A percentile compares a stretch with the other conserved stretches of the same genome.
These are phyloP conservation scores for Chondrosia reniformis DNA, from an alignment of 37 sponge, comb jelly and placozoan species.

Conservation along the genomic window DNA sequence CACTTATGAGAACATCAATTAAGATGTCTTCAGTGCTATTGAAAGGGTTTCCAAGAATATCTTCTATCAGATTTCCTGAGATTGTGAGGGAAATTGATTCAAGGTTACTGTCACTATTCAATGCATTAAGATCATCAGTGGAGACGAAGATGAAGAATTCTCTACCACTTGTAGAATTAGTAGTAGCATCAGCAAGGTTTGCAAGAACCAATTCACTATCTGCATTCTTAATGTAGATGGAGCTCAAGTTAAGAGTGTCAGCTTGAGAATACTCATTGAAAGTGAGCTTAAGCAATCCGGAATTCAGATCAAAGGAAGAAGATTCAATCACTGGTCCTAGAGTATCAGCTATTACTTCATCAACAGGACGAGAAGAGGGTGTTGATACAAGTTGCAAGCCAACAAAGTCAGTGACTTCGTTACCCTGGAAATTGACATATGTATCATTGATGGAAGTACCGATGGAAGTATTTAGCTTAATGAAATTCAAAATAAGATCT, in stretches of 20 bases:
- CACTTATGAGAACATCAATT: conserved; percentile 26
- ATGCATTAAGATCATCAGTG: conserved; percentile 41
- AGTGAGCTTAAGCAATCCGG: conserved; percentile 48
- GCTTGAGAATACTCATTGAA: conserved; percentile 61
- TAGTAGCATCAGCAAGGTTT: conserved; percentile 1
- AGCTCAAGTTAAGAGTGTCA: conserved; percentile 32
- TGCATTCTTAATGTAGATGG: conserved; percentile 45
- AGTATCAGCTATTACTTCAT: conserved; percentile 50
- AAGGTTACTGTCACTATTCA: conserved; percentile 46
- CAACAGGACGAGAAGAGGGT: conserved; percentile 10
- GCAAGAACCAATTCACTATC: conserved; percentile 16
- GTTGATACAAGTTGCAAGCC: conserved; percentile 48
- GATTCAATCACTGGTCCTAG: conserved; percentile 57
- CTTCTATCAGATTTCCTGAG: conserved; percentile 34
- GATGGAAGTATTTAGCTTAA: conserved; percentile 50
- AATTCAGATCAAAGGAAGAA: conserved; percentile 61
- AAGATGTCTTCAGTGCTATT: neutral
- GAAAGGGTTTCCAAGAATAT: conserved; percentile 45
- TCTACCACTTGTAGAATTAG: conserved; percentile 34
- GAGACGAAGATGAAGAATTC: conserved; percentile 28
- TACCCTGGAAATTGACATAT: conserved; percentile 34
- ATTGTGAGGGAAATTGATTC: conserved; percentile 30
- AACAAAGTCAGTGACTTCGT: conserved; percentile 56
- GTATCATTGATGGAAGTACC: conserved; percentile 38
- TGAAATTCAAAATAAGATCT: conserved; percentile 22